These are phyloP conservation scores for Papilio aristodemus DNA, from an alignment of 1,140 invertebrate species.

Conservation along the genomic window DNA sequence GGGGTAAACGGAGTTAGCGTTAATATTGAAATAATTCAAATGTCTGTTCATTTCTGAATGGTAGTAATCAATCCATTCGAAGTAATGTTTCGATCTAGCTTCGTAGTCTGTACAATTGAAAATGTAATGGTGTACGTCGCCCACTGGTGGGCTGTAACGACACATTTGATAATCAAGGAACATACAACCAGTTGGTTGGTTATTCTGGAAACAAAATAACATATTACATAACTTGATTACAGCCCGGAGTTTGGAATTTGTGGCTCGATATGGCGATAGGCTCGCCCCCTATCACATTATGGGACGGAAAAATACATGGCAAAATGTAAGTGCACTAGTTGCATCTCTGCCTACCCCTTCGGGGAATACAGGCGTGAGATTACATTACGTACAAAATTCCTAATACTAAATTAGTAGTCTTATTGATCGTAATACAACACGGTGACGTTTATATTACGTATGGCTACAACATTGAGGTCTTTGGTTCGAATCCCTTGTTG, in stretches of 20 bases:
- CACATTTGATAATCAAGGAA: conserved; percentile 47
- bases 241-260: too few species aligned
- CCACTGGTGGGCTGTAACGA: conserved; percentile 31
- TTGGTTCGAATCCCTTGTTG: too few species aligned
- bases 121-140: conserved; percentile 42
- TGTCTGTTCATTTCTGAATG: conserved; percentile 40
- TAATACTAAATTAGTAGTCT: neutral
- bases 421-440: too few species aligned
- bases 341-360: too few species aligned
- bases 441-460: too few species aligned
- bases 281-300: too few species aligned
- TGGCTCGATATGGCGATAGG: too few species aligned
- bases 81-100: conserved; percentile 37
- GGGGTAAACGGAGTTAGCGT: conserved; percentile 39
- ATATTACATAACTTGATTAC: neutral
- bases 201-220: conserved; percentile 42
- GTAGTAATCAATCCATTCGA: conserved; percentile 48
- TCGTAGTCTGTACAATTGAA: conserved; percentile 45
- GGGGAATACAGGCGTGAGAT: too few species aligned
- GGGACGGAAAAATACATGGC: too few species aligned
- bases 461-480: too few species aligned
- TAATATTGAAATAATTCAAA: conserved; percentile 38
- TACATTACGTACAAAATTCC: neutral
- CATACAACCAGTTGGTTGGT: conserved; percentile 36
- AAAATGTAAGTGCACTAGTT: too few species aligned